phyloP scores from a whole-genome alignment of 2,797 vertebrate genomes.

The Karalla daura region DNA sequence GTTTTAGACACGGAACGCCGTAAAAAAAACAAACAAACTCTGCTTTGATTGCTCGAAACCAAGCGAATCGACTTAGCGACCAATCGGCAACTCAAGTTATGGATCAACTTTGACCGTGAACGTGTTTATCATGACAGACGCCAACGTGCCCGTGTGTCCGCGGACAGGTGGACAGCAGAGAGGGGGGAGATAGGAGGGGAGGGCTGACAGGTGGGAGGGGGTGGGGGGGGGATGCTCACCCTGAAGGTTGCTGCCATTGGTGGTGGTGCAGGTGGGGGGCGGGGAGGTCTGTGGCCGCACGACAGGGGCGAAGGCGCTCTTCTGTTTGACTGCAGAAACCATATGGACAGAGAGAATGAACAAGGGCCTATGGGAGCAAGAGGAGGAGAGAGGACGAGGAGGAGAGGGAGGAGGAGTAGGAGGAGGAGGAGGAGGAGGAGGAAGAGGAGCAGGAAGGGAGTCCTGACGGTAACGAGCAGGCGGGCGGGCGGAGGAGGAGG shows the following conservation, averaged over 20 bases:
- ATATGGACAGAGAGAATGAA: conserved; percentile 96
- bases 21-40: no score
- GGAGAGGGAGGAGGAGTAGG: conserved; percentile 63
- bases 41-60: background rate
- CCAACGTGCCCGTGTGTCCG: conserved; percentile 23
- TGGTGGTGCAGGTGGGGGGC: conserved; percentile 92
- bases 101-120: conserved; percentile 85
- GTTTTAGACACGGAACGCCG: no score
- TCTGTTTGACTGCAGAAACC: conserved; percentile 93
- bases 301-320: conserved; percentile 91
- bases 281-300: conserved; percentile 93
- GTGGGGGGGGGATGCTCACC: conserved; percentile 85
- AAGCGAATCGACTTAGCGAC: background rate
- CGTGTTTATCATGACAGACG: conserved; percentile 15
- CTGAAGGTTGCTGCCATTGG: conserved; percentile 92
- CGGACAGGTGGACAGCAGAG: conserved; percentile 34
- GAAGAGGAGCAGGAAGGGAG: conserved; percentile 78
- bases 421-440: conserved; percentile 58
- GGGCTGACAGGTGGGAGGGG: conserved; percentile 72
- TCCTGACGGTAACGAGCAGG: conserved; percentile 77
- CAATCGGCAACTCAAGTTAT: conserved; percentile 71
- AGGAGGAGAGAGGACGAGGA: conserved; percentile 71
- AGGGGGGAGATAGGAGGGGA: no score
- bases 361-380: conserved; percentile 83
- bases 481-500: conserved; percentile 56